These are phyloP conservation scores for Selene dorsalis DNA, from an alignment of 2,797 vertebrate genomes.

Conservation along the genomic window DNA sequence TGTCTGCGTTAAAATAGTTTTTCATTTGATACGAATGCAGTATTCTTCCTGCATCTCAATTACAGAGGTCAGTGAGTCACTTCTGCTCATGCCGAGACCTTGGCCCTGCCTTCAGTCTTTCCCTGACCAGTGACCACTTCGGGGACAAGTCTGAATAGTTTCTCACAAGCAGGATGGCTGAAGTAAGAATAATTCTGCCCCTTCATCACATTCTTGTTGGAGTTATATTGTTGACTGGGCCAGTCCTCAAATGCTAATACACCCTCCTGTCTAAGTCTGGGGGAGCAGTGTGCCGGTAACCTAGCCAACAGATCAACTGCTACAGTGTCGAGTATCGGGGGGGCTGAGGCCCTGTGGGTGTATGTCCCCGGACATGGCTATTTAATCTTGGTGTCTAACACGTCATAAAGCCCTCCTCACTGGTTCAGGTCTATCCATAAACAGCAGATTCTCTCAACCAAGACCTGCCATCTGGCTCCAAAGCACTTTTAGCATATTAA, in stretches of 20 bases:
- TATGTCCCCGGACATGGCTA: constrained; percentile 50
- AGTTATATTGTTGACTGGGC: constrained; percentile 53
- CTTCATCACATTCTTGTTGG: constrained; percentile 70
- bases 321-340: constrained; percentile 60
- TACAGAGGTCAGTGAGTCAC: constrained; percentile 80
- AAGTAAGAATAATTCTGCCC: constrained; percentile 76
- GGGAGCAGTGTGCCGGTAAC: constrained; percentile 10
- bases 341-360: constrained; percentile 55
- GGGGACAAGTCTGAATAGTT: constrained; percentile 68
- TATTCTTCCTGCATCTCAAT: constrained; percentile 82
- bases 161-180: constrained; percentile 71
- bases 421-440: constrained; percentile 61
- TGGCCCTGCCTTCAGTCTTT: constrained; percentile 61
- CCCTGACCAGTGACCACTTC: constrained; percentile 76
- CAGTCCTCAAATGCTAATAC: constrained; percentile 37
- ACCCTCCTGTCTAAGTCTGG: constrained; percentile 26
- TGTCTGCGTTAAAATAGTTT: constrained; percentile 83
- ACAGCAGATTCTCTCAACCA: constrained; percentile 67
- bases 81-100: constrained; percentile 70
- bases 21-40: constrained; percentile 81
- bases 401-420: constrained; percentile 67
- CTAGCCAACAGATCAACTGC: constrained; percentile 45
- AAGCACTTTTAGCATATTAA: constrained; percentile 53
- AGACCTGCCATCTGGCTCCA: constrained; percentile 67
- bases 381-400: constrained; percentile 73